phyloP scores from a whole-genome alignment of 2,113 vertebrate species.

The Phyllostomus hastatus region DNA sequence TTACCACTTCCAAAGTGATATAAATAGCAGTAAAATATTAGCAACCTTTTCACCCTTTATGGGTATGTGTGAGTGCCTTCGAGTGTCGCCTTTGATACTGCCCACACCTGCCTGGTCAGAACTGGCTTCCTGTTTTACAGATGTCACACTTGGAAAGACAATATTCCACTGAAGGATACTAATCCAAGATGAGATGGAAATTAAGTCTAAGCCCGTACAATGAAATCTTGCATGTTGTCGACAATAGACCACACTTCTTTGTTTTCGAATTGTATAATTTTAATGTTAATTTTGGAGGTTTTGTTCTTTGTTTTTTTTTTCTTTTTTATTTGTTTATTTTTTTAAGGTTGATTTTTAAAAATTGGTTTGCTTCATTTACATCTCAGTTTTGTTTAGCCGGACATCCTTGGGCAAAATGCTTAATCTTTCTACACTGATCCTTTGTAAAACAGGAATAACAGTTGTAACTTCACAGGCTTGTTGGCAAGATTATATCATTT shows the following conservation, averaged over 20 bases:
- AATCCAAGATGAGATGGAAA: neutral
- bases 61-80: neutral
- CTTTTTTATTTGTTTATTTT: neutral
- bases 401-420: neutral
- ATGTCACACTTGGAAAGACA: neutral
- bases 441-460: neutral
- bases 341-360: neutral
- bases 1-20: neutral
- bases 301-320: neutral
- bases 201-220: neutral
- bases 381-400: neutral
- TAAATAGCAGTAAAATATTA: neutral
- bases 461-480: neutral
- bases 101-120: neutral
- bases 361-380: neutral
- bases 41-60: neutral
- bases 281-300: neutral
- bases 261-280: neutral
- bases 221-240: neutral
- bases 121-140: neutral
- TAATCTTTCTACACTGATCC: neutral
- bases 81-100: neutral
- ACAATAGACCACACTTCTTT: neutral
- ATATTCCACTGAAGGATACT: neutral
- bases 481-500: neutral